A percentile compares a stretch with the other conserved stretches of the same genome.
These are phyloP conservation scores for Aelia acuminata DNA, from an alignment of 2,888 invertebrate genomes.

Conservation along the genomic window DNA sequence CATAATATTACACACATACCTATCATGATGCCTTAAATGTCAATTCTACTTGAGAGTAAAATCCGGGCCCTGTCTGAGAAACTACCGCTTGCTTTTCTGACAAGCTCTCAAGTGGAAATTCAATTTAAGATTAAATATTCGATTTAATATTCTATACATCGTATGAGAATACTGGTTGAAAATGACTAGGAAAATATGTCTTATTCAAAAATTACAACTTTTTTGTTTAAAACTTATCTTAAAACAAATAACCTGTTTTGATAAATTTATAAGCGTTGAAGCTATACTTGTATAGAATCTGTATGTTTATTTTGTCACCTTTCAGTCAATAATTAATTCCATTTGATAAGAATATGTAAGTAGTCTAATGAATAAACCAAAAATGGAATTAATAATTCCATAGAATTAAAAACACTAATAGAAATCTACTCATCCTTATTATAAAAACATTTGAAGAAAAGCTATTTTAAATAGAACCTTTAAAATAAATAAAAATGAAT, in stretches of 20 bases:
- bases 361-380: neutral
- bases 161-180: neutral
- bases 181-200: conserved; percentile 20
- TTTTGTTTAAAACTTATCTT: neutral
- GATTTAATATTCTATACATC: neutral
- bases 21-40: no score
- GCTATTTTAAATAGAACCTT: neutral
- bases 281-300: no score
- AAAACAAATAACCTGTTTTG: neutral
- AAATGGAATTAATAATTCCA: neutral
- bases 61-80: no score
- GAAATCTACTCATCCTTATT: neutral
- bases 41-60: no score
- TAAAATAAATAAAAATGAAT: neutral
- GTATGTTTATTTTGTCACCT: neutral
- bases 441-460: neutral
- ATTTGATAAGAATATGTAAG: neutral
- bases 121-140: neutral
- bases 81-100: no score
- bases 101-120: no score
- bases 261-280: no score
- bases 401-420: neutral
- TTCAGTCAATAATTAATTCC: neutral
- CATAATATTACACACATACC: neutral
- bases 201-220: neutral